A percentile compares a stretch with the other conserved stretches of the same genome.
Evolutionary conservation across 2,888 invertebrate species (phyloP).

Genomic region (Trichogramma evanescens): DNA sequence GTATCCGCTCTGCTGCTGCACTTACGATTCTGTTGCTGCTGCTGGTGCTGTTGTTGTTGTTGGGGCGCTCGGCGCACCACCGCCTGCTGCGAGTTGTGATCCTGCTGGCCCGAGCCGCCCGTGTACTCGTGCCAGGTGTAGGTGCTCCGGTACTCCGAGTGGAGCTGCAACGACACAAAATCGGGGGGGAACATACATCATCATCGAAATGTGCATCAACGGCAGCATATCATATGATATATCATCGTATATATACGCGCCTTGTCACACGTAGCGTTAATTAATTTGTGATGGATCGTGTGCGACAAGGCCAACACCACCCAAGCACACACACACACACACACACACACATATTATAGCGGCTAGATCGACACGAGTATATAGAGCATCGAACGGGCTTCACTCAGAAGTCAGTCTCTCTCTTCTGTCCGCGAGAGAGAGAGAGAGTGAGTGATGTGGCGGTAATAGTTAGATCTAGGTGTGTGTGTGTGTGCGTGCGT

Average conservation of each 20-base stretch:
- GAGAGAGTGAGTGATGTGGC: too few species aligned
- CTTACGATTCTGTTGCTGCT: too few species aligned
- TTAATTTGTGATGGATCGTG: too few species aligned
- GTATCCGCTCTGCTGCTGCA: too few species aligned
- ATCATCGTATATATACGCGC: too few species aligned
- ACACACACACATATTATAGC: neutral
- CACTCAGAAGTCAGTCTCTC: too few species aligned
- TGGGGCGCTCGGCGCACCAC: constrained; percentile 64
- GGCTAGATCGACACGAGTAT: neutral
- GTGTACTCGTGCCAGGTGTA: constrained; percentile 93
- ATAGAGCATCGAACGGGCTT: neutral
- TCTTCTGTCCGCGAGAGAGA: too few species aligned
- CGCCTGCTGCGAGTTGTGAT: neutral
- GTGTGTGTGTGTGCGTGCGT: too few species aligned
- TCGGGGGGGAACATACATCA: neutral
- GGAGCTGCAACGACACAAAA: constrained; percentile 61
- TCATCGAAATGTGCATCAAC: neutral
- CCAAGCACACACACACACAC: too few species aligned
- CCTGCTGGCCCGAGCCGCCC: constrained; percentile 51
- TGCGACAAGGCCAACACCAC: too few species aligned
- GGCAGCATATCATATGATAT: neutral
- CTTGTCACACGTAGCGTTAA: too few species aligned
- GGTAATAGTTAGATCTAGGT: too few species aligned
- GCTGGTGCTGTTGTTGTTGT: constrained; percentile 16
- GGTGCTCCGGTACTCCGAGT: constrained; percentile 90